phyloP scores from a whole-genome alignment of 1,140 invertebrate species.

The Anagrus nilaparvatae region DNA sequence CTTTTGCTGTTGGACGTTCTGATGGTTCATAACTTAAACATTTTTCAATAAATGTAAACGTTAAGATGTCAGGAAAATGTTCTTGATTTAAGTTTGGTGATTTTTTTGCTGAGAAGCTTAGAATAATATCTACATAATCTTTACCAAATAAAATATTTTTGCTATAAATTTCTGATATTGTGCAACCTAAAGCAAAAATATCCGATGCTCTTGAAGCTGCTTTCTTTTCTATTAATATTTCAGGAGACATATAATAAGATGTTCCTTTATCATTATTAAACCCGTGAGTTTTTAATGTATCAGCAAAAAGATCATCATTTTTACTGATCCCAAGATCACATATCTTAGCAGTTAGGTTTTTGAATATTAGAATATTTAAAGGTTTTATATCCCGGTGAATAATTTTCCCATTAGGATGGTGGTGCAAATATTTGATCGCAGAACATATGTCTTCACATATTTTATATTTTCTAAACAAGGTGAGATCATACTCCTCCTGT shows the following conservation, averaged over 20 bases:
- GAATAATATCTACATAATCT: too few species aligned
- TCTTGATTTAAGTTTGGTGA: too few species aligned
- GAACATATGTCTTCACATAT: too few species aligned
- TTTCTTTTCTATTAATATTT: not conserved
- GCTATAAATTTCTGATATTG: not conserved
- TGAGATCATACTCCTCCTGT: too few species aligned
- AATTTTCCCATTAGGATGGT: not conserved
- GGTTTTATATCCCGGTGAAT: not conserved
- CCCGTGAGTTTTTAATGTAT: not conserved
- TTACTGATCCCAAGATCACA: not conserved
- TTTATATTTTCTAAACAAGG: too few species aligned
- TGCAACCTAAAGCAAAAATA: not conserved
- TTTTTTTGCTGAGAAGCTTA: too few species aligned
- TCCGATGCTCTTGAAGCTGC: not conserved
- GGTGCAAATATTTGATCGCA: not conserved
- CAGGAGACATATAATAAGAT: not conserved
- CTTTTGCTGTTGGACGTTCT: too few species aligned
- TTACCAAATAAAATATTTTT: not conserved
- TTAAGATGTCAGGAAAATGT: too few species aligned
- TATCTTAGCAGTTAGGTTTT: not conserved
- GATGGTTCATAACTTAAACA: too few species aligned
- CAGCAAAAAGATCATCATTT: not conserved
- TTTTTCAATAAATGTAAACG: too few species aligned
- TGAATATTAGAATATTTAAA: not conserved
- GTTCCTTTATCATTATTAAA: not conserved